phyloP scores from a whole-genome alignment of 2,113 vertebrate genomes.

The Podiceps cristatus region DNA sequence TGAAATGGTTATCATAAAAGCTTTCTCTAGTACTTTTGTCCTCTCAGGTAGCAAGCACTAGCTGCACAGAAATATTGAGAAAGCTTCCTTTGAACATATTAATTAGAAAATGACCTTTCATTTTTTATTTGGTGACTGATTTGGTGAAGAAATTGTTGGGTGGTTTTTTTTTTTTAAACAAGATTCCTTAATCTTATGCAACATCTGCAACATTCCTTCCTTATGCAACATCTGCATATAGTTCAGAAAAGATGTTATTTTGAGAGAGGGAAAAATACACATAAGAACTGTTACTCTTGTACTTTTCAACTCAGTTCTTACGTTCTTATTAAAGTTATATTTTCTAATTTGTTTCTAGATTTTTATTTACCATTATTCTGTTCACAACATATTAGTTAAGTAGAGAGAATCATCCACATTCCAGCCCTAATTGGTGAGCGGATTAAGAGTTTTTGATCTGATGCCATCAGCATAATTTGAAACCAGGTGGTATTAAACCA shows the following conservation, averaged over 20 bases:
- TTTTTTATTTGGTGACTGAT: not conserved
- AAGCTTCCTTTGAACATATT: not conserved
- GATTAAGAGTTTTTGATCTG: not conserved
- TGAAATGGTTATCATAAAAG: not conserved
- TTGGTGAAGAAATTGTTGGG: not conserved
- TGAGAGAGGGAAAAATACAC: not conserved
- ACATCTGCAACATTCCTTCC: fast-evolving
- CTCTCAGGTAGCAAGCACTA: not conserved
- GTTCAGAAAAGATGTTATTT: not conserved
- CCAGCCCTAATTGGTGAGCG: not conserved
- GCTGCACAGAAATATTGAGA: not conserved
- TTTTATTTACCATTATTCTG: not conserved
- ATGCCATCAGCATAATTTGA: constrained; percentile 2
- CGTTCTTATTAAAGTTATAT: not conserved
- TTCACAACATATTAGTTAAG: not conserved
- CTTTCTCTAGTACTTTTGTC: not conserved
- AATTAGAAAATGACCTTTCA: not conserved
- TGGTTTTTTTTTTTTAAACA: not conserved
- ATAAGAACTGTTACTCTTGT: not conserved
- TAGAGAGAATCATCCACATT: not conserved
- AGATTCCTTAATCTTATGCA: not conserved
- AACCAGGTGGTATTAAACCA: constrained; percentile 48
- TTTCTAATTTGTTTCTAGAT: not conserved
- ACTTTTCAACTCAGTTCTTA: not conserved
- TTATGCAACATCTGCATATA: not conserved